Evolutionary conservation across 92 coral and sea anemone species (phyloP), one percentile per base, ranked within the genome.

Genomic region (Heliopora coerulea): DNA sequence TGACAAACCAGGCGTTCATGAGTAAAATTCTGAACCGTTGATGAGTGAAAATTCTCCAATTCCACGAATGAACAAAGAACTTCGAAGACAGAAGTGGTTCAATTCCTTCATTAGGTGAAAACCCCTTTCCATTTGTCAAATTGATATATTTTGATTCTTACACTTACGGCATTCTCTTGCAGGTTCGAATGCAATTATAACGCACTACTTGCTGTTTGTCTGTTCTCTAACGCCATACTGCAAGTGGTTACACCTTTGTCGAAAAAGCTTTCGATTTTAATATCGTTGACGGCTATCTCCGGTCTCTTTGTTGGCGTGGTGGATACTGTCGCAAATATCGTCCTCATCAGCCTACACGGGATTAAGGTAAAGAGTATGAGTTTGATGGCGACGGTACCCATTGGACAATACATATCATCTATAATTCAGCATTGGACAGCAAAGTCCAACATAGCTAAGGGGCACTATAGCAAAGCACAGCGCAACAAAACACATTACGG

Each of bases 311-410:
- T 89, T 3, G 97, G 97, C 17, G 88, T 91, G 25, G 56, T 91
- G 74, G 97, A 91, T 72, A 91, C 96, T n/a, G 91, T 91, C 11
- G 87, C 97, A 23, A 91, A 91, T 37, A 92, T 91, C 11, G 96
- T 86, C 57, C 83, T 91, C 18, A 79, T 91, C 52, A 81, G 82
- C 25, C 68, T 91, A 48, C 97, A 91, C 54, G 97, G 97, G 1
- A 86, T 82, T 56, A 90, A 91, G 83, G 97, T 86, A 46, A 8
- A 46, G 15, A 46, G 52, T n/a, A 46, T 8, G 52, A 8, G 2
- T 46, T 46, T 11, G 4, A 37, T 11, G 11, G 42, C 42, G 42
- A 37, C n/a, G n/a, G n/a, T n/a, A n/a, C n/a, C n/a, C n/a, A n/a
- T n/a, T n/a, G 11, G 42, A 37, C 42, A 37, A 37, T 37, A 37